A percentile compares a stretch with the other conserved stretches of the same genome.
These are phyloP conservation scores for Xestoiulus laeticollis DNA, from an alignment of 2,888 invertebrate species.

Conservation along the genomic window DNA sequence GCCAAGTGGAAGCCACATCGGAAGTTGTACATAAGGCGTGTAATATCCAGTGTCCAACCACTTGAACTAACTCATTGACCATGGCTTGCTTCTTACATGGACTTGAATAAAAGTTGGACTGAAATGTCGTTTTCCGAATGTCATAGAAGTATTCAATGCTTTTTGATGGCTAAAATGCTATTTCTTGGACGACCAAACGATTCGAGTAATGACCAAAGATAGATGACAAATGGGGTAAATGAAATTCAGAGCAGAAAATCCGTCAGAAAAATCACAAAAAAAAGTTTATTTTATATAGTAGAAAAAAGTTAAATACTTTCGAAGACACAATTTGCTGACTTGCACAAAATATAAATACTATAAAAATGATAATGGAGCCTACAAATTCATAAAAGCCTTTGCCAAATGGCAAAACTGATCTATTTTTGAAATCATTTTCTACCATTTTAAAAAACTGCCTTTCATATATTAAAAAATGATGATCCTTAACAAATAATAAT, in stretches of 20 bases:
- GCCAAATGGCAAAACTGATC: not conserved
- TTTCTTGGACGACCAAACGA: not conserved
- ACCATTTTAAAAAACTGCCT: too few relatives aligned
- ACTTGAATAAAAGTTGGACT: not conserved
- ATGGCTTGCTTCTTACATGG: not conserved
- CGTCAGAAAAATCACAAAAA: not conserved
- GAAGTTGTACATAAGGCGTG: conserved; percentile 34
- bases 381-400: not conserved
- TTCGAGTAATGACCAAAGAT: not conserved
- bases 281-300: not conserved
- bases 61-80: not conserved
- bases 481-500: too few relatives aligned
- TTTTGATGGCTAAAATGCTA: not conserved
- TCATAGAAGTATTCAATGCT: conserved; percentile 29
- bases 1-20: conserved; percentile 8
- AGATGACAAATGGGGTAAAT: not conserved
- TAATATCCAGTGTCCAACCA: conserved; percentile 23
- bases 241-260: not conserved
- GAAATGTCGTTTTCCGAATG: not conserved
- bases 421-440: not conserved
- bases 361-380: not conserved
- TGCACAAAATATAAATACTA: not conserved
- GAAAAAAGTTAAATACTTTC: not conserved
- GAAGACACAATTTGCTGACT: not conserved
- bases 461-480: too few relatives aligned